Percentiles rank a stretch among this genome's conserved stretches.
Conservation (phyloP, 2,797 vertebrate genomes). For the Epinephelus coioides region DNA sequence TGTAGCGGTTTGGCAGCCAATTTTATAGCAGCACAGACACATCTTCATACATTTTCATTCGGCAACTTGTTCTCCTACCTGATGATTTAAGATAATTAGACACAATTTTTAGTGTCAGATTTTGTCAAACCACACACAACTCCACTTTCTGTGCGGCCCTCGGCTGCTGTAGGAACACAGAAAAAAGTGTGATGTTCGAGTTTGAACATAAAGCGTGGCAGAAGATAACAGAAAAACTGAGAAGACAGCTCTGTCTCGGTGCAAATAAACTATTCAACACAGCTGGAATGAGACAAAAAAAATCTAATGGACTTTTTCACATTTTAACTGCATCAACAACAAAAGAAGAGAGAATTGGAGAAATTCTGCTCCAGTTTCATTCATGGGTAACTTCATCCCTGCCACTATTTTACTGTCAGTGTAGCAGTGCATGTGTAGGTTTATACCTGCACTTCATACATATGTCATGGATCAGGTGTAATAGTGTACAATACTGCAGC, state of each 20-base stretch:
- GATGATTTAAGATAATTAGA: not conserved
- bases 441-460: not conserved
- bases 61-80: not conserved
- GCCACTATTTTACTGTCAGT: constrained; percentile 22
- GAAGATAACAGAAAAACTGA: constrained; percentile 50
- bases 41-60: not conserved
- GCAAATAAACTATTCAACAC: constrained; percentile 61
- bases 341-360: constrained; percentile 23
- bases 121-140: constrained; percentile 29
- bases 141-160: constrained; percentile 19
- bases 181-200: constrained; percentile 18
- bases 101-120: constrained; percentile 19
- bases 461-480: not conserved
- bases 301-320: constrained; percentile 40
- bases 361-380: constrained; percentile 43
- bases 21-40: constrained; percentile 1
- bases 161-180: constrained; percentile 17
- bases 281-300: constrained; percentile 42
- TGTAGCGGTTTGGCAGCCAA: not conserved
- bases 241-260: constrained; percentile 44
- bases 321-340: constrained; percentile 57
- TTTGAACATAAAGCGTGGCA: constrained; percentile 40
- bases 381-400: constrained; percentile 6
- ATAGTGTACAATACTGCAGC: constrained; percentile 1
- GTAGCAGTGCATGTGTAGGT: not conserved